Percentiles rank a stretch among this genome's conserved stretches.
These are phyloP conservation scores for Rattus norvegicus DNA, from an alignment of 2,113 vertebrate species.

Conservation along the genomic window DNA sequence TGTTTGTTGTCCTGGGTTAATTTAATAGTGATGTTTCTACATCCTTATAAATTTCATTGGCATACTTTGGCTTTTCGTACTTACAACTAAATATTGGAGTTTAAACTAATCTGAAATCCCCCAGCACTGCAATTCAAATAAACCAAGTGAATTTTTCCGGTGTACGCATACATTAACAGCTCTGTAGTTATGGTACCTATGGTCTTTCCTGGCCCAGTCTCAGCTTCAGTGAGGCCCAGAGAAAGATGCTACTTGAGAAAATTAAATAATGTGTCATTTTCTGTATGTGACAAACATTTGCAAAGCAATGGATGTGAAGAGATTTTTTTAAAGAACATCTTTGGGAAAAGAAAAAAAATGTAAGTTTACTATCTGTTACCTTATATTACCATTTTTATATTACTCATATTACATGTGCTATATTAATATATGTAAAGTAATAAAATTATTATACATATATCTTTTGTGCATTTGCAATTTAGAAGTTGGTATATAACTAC, in stretches of 20 bases:
- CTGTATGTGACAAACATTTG: no score
- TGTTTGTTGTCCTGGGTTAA: not conserved
- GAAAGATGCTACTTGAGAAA: no score
- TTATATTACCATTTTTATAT: not conserved
- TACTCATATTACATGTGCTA: not conserved
- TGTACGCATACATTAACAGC: not conserved
- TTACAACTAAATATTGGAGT: not conserved
- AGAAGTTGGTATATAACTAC: not conserved
- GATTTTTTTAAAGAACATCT: fast-evolving
- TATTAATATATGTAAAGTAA: not conserved
- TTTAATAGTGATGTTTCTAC: not conserved
- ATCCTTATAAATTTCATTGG: not conserved
- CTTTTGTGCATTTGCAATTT: not conserved
- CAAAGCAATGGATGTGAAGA: not conserved
- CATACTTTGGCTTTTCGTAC: not conserved
- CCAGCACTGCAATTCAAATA: not conserved
- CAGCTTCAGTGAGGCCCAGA: not conserved
- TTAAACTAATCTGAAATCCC: not conserved
- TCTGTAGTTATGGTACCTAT: not conserved
- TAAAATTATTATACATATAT: not conserved
- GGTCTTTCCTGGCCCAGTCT: not conserved
- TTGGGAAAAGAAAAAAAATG: no score
- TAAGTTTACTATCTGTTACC: no score
- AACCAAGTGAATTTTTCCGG: not conserved
- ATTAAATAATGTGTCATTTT: not conserved